A percentile compares a stretch with the other conserved stretches of the same genome.
These are phyloP conservation scores for Melanophora roralis DNA, from an alignment of 2,888 invertebrate genomes.

Conservation along the genomic window DNA sequence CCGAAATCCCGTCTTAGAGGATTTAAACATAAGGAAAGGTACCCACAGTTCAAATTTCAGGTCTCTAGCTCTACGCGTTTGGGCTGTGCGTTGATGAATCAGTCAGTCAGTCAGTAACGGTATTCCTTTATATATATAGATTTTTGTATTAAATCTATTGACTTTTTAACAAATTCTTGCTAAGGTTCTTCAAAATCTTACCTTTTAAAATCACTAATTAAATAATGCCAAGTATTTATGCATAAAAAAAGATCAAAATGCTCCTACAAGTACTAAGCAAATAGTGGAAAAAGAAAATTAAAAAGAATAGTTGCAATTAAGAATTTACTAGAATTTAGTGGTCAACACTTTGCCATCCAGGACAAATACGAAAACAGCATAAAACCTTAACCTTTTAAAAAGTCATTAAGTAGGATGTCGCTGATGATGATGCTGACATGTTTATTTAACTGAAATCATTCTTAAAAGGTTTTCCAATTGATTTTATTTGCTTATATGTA, in stretches of 20 bases:
- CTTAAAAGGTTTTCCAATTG: constrained; percentile 46
- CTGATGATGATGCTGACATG: constrained; percentile 16
- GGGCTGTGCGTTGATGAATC: too few species aligned
- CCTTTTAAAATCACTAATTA: neutral
- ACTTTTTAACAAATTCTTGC: too few species aligned
- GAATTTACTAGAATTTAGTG: constrained; percentile 47
- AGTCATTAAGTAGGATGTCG: neutral
- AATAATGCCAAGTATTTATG: neutral
- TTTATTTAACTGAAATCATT: constrained; percentile 52
- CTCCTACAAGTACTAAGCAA: neutral
- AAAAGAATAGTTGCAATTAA: constrained; percentile 45
- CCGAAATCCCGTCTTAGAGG: too few species aligned
- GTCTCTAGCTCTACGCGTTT: too few species aligned
- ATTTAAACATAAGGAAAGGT: too few species aligned
- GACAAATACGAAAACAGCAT: constrained; percentile 23
- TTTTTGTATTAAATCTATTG: too few species aligned
- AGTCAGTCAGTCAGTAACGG: too few species aligned
- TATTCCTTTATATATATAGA: too few species aligned
- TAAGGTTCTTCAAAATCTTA: neutral
- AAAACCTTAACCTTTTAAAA: constrained; percentile 37
- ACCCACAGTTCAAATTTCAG: too few species aligned
- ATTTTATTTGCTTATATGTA: constrained; percentile 22
- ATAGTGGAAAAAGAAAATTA: neutral
- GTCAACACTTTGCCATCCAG: constrained; percentile 42
- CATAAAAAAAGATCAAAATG: constrained; percentile 1